Conservation (phyloP, 2,888 invertebrate species). For the Cephus runcator region DNA sequence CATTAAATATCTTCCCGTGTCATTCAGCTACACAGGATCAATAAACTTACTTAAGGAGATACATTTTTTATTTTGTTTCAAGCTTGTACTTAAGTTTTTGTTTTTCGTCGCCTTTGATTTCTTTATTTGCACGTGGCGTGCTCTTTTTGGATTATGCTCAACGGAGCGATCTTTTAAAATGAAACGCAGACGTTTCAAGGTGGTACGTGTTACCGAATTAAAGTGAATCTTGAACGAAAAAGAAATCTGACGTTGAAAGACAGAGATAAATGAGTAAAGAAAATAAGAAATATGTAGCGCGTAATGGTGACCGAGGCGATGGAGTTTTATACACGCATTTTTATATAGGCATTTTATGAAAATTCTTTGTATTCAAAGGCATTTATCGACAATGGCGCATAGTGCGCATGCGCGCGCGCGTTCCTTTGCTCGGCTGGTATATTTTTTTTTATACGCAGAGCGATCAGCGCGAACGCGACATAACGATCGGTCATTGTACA, state of each 20-base stretch:
- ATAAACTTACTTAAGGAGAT: constrained; percentile 21
- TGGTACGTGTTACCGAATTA: constrained; percentile 1
- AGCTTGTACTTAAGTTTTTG: constrained; percentile 31
- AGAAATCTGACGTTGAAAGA: constrained; percentile 15
- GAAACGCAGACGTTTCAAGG: constrained; percentile 25
- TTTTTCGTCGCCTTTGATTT: constrained; percentile 27
- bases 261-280: constrained; percentile 9
- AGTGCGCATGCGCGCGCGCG: constrained; percentile 21
- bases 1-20: neutral
- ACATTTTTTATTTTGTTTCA: constrained; percentile 14
- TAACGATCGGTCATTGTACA: neutral
- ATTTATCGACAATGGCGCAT: constrained; percentile 34
- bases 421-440: constrained; percentile 30
- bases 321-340: constrained; percentile 34
- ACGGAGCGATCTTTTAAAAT: constrained; percentile 44
- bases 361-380: constrained; percentile 43
- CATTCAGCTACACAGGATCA: constrained; percentile 1
- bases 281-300: constrained; percentile 17
- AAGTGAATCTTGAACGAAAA: neutral
- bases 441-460: constrained; percentile 35
- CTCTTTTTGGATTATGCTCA: constrained; percentile 20
- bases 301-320: constrained; percentile 23
- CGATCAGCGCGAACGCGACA: neutral
- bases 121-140: constrained; percentile 5
- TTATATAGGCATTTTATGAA: constrained; percentile 42